Percentiles rank a stretch among this genome's conserved stretches.
Evolutionary conservation across 2,888 invertebrate species (phyloP).

Genomic region (Heliconius ismenius): DNA sequence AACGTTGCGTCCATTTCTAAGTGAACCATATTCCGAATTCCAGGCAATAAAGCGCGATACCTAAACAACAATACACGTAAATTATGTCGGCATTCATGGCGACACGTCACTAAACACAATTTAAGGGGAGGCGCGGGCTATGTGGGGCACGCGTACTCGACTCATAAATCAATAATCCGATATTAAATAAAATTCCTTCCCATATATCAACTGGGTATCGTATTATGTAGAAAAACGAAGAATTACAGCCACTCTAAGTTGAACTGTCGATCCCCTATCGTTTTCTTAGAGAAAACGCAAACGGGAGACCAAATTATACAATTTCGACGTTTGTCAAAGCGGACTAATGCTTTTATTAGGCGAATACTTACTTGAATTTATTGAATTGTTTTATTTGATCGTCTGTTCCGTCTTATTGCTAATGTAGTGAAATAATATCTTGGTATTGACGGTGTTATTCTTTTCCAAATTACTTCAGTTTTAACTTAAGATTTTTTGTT

Average conservation of each 20-base stretch:
- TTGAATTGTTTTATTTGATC: conserved; percentile 49
- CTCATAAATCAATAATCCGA: conserved; percentile 75
- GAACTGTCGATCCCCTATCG: conserved; percentile 46
- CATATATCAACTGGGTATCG: conserved; percentile 64
- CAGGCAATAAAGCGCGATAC: conserved; percentile 32
- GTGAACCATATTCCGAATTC: conserved; percentile 23
- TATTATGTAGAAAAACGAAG: conserved; percentile 63
- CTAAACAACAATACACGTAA: conserved; percentile 52
- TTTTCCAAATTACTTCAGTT: not conserved
- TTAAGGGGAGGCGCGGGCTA: conserved; percentile 57
- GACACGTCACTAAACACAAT: conserved; percentile 61
- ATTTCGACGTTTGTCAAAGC: conserved; percentile 59
- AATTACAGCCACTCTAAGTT: conserved; percentile 57
- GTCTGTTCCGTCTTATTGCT: conserved; percentile 32
- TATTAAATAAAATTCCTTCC: conserved; percentile 76
- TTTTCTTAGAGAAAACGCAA: conserved; percentile 34
- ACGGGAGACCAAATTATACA: conserved; percentile 50
- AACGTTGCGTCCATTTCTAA: conserved; percentile 26
- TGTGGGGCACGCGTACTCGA: conserved; percentile 55
- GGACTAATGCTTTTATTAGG: conserved; percentile 69
- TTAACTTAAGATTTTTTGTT: not conserved
- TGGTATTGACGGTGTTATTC: not conserved
- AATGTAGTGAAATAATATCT: conserved; percentile 35
- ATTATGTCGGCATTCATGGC: conserved; percentile 55
- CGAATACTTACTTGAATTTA: conserved; percentile 68